Conservation (phyloP, 2,113 vertebrate genomes). For the Otus sunia region DNA sequence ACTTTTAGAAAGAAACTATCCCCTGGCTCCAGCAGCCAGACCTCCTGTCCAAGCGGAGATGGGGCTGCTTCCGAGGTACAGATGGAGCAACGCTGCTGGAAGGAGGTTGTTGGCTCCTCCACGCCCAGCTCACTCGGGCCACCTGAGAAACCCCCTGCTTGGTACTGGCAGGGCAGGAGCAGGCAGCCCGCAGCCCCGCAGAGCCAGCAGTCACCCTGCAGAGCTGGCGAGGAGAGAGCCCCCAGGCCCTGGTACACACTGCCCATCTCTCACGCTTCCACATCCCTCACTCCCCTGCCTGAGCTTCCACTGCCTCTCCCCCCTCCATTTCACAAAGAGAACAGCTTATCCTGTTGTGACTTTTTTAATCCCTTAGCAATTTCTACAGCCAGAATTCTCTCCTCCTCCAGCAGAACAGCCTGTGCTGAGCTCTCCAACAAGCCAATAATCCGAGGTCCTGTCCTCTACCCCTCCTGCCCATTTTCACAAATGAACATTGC, state of each 20-base stretch:
- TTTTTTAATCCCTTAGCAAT: background rate
- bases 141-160: background rate
- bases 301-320: background rate
- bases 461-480: background rate
- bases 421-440: background rate
- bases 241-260: fast-evolving
- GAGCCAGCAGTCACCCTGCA: background rate
- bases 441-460: background rate
- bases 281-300: background rate
- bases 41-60: background rate
- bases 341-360: background rate
- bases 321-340: background rate
- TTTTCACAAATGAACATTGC: background rate
- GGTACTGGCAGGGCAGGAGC: background rate
- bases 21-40: background rate
- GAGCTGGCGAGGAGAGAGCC: background rate
- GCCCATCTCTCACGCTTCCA: background rate
- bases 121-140: background rate
- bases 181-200: background rate
- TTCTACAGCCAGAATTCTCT: constrained; percentile 4
- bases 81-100: background rate
- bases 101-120: background rate
- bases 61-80: background rate
- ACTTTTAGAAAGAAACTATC: background rate
- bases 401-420: background rate